These are phyloP conservation scores for Limnephilus lunatus DNA, from an alignment of 2,888 invertebrate species.

Conservation along the genomic window DNA sequence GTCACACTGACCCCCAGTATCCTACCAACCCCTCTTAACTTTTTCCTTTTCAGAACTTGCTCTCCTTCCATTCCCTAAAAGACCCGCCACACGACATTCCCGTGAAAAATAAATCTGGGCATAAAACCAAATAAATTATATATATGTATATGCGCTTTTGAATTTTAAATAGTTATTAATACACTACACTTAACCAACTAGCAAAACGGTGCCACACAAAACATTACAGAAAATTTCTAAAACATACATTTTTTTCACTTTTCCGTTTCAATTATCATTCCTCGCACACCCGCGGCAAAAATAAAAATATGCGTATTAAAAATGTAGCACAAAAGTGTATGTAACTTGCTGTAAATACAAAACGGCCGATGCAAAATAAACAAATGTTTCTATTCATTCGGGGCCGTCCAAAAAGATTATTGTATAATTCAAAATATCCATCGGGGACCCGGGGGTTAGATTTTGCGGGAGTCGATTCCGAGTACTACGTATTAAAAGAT, in stretches of 20 bases:
- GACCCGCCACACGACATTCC: too few relatives aligned
- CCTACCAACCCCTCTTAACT: too few relatives aligned
- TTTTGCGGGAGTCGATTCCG: conserved; percentile 50
- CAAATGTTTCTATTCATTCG: conserved; percentile 29
- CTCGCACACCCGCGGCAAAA: not conserved
- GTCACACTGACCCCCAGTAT: too few relatives aligned
- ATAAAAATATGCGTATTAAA: not conserved
- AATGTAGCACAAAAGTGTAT: not conserved
- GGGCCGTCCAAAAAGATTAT: conserved; percentile 64
- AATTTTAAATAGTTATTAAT: too few relatives aligned
- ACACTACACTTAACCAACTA: too few relatives aligned
- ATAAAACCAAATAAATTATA: too few relatives aligned
- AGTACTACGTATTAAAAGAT: conserved; percentile 73
- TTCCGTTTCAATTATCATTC: not conserved
- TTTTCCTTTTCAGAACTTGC: too few relatives aligned
- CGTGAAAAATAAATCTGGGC: too few relatives aligned
- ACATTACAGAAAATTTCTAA: too few relatives aligned
- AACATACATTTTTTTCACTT: not conserved
- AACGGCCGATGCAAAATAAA: not conserved
- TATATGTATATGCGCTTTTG: too few relatives aligned
- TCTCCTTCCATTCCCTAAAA: too few relatives aligned
- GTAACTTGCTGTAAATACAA: not conserved
- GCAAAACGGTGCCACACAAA: too few relatives aligned
- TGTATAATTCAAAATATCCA: conserved; percentile 65
- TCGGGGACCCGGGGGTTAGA: conserved; percentile 51